Percentiles rank a stretch among this genome's conserved stretches.
Evolutionary conservation across 2,113 vertebrate genomes (phyloP).

Genomic region (Gasterosteus nipponicus): DNA sequence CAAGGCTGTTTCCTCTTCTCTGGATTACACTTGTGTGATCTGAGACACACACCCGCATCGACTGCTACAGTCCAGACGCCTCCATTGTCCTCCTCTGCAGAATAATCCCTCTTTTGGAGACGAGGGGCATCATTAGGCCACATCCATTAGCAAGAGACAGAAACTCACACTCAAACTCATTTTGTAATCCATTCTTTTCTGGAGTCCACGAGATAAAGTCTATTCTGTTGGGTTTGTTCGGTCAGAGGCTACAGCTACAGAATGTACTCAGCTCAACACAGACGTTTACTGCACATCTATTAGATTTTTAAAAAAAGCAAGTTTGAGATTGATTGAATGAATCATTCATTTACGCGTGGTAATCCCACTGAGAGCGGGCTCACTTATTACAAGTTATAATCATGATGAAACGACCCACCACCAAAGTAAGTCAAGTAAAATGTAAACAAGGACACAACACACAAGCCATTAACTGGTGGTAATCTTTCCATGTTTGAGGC

Average conservation of each 20-base stretch:
- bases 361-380: background rate
- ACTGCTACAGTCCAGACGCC: background rate
- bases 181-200: slow-evolving; percentile 53
- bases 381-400: no score
- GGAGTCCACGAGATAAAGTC: slow-evolving; percentile 32
- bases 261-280: background rate
- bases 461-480: background rate
- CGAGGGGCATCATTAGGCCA: slow-evolving; percentile 68
- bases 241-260: slow-evolving; percentile 1
- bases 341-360: background rate
- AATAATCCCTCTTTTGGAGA: slow-evolving; percentile 71
- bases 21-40: slow-evolving; percentile 38
- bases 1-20: slow-evolving; percentile 10
- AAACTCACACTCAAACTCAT: slow-evolving; percentile 51
- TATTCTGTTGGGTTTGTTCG: slow-evolving; percentile 22
- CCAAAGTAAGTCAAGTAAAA: no score
- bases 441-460: no score
- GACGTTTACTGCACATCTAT: background rate
- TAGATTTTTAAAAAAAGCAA: background rate
- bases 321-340: background rate
- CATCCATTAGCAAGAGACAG: slow-evolving; percentile 66
- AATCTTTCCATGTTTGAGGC: background rate
- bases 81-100: slow-evolving; percentile 44
- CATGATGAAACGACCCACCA: no score
- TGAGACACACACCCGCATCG: slow-evolving; percentile 28